Evolutionary conservation across 2,888 invertebrate genomes (phyloP), one percentile per base, ranked within the genome.

Genomic region (Griposia aprilina): DNA sequence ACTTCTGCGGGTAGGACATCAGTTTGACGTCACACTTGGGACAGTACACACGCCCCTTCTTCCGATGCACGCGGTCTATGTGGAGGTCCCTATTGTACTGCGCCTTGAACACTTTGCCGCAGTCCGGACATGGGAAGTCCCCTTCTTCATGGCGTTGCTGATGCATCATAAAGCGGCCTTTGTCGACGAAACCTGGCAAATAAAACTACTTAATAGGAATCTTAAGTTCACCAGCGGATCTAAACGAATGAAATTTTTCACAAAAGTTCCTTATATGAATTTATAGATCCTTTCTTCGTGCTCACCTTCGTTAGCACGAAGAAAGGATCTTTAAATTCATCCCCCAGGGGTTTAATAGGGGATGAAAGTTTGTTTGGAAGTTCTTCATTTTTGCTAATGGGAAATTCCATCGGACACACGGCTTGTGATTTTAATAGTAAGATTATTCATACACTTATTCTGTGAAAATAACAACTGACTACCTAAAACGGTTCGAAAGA

Each of bases 1-100:
- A 78, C 81, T 96, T 96, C 86, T 96, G 96, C 15, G 94, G 94
- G 83, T 96, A 95, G 0, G 96, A 94, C 95, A 96, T 96, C 13
- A 97, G 87, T 17, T 92, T 93, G 0, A 93, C 91, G 79, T 96
- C 96, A 66, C 96, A 96, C 77, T 95, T 96, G 0, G 96, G 96
- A 52, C 96, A 96, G 87, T 95, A 96, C 0, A 96, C 95, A 0
- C 96, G 88, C 0, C 96, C 95, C 0, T 91, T 90, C 83, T 96
- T 96, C 55, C 93, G 93, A 82, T 96, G 96, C 0, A 96, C 95
- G 11, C 96, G 89, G 75, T 92, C 93, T 23, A 93, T 85, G 26
- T 94, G 94, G 2, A 94, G 66, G 2, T 93, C 93, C 0, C 85
- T 76, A 45, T 88, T 94, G 92, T 71, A 94, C 68, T 75, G 93